Evolutionary conservation across 2,797 vertebrate species (phyloP).

Genomic region (Pangasius krempfi): DNA sequence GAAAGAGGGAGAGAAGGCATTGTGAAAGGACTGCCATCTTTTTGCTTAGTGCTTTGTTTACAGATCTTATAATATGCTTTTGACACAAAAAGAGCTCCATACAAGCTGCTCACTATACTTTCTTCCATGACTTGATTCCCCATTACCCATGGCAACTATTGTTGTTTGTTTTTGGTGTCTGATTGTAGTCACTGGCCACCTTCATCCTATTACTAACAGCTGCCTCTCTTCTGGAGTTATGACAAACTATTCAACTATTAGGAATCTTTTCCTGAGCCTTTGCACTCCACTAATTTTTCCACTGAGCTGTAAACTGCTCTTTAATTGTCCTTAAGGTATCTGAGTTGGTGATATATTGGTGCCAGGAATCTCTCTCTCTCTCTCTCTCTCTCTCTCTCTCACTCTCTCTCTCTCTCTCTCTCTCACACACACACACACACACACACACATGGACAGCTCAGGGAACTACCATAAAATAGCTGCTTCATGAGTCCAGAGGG

Average conservation of each 20-base stretch:
- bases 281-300: constrained; percentile 48
- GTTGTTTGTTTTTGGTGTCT: constrained; percentile 37
- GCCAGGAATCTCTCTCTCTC: constrained; percentile 39
- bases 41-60: neutral
- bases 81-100: constrained; percentile 1
- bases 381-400: neutral
- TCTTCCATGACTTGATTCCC: neutral
- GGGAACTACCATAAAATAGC: constrained; percentile 42
- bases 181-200: constrained; percentile 54
- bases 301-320: constrained; percentile 47
- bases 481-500: constrained; percentile 45
- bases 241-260: constrained; percentile 59
- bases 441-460: constrained; percentile 17
- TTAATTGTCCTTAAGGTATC: constrained; percentile 59
- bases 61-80: constrained; percentile 14
- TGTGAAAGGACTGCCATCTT: neutral
- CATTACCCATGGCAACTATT: neutral
- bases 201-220: constrained; percentile 10
- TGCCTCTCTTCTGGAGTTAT: constrained; percentile 61
- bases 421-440: too few species aligned
- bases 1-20: neutral
- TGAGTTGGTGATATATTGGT: constrained; percentile 52
- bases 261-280: constrained; percentile 51
- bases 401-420: neutral
- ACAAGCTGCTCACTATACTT: neutral